Percentiles rank a stretch among this genome's conserved stretches.
phyloP scores from a whole-genome alignment of 2,888 invertebrate genomes.

The Megastigmus dorsalis region DNA sequence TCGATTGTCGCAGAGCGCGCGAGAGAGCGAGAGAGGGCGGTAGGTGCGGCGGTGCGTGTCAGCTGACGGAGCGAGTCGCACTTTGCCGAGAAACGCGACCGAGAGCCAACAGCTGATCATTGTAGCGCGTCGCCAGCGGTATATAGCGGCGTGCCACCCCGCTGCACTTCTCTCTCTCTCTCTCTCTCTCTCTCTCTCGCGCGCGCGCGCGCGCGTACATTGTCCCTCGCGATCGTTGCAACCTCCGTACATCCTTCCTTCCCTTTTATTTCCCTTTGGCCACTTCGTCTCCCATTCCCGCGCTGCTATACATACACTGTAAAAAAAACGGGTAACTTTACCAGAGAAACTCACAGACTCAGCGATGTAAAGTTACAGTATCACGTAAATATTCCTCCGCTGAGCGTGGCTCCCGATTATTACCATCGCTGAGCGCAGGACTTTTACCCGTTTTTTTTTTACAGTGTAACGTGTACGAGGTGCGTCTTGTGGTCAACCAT shows the following conservation, averaged over 20 bases:
- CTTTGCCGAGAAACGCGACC: not conserved
- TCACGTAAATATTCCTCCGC: too few species aligned
- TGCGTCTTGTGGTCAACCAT: too few species aligned
- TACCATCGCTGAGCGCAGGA: too few species aligned
- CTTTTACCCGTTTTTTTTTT: too few species aligned
- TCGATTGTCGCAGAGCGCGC: slow-evolving; percentile 24
- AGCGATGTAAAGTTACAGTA: too few species aligned
- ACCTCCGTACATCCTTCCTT: not conserved
- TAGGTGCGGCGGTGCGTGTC: slow-evolving; percentile 23
- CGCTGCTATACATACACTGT: too few species aligned
- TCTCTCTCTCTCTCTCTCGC: not conserved
- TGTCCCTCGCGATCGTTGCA: not conserved
- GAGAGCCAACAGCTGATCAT: slow-evolving; percentile 45
- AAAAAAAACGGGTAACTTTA: not conserved
- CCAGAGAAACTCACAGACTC: too few species aligned
- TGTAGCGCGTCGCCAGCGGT: not conserved
- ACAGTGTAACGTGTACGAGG: too few species aligned
- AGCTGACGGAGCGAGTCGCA: slow-evolving; percentile 29
- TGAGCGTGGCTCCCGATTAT: too few species aligned
- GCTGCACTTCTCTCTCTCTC: slow-evolving; percentile 12
- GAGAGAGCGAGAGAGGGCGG: not conserved
- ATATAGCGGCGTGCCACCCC: not conserved
- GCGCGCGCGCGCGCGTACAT: not conserved
- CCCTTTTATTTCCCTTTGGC: too few species aligned
- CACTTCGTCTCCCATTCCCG: too few species aligned